Percentiles rank a stretch among this genome's conserved stretches.
Evolutionary conservation across 2,888 invertebrate genomes (phyloP).

Genomic region (Amiota minor): DNA sequence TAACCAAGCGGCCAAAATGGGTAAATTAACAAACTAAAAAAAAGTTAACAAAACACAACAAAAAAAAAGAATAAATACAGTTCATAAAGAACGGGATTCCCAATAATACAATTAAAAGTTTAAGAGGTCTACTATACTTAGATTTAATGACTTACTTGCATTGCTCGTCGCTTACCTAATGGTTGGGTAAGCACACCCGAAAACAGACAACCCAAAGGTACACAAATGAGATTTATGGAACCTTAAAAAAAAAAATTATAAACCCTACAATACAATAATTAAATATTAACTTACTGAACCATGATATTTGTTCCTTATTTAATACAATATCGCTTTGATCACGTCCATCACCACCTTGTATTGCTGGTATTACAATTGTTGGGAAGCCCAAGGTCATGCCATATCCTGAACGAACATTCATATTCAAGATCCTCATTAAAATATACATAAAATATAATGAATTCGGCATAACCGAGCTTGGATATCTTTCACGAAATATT

Average conservation of each 20-base stretch:
- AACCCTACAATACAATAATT: neutral
- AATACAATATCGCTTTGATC: slow-evolving; percentile 75
- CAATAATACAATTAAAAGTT: neutral
- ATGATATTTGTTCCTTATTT: slow-evolving; percentile 80
- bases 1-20: slow-evolving; percentile 84
- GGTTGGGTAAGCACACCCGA: slow-evolving; percentile 83
- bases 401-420: slow-evolving; percentile 75
- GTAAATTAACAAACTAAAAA: slow-evolving; percentile 78
- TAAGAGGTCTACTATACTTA: neutral
- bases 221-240: slow-evolving; percentile 85
- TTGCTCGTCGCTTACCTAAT: slow-evolving; percentile 82
- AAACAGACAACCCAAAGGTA: slow-evolving; percentile 84
- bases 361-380: slow-evolving; percentile 85
- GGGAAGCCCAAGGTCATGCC: slow-evolving; percentile 88
- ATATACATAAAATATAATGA: neutral
- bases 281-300: slow-evolving; percentile 78
- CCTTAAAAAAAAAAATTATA: slow-evolving; percentile 74
- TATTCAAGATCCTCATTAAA: neutral
- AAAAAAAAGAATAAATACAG: slow-evolving; percentile 14
- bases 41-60: slow-evolving; percentile 11
- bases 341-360: slow-evolving; percentile 75
- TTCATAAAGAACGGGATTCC: neutral
- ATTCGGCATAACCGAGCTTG: neutral
- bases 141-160: slow-evolving; percentile 75
- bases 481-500: neutral